Conservation (phyloP, 2,113 vertebrate species). For the Plecotus auritus region DNA sequence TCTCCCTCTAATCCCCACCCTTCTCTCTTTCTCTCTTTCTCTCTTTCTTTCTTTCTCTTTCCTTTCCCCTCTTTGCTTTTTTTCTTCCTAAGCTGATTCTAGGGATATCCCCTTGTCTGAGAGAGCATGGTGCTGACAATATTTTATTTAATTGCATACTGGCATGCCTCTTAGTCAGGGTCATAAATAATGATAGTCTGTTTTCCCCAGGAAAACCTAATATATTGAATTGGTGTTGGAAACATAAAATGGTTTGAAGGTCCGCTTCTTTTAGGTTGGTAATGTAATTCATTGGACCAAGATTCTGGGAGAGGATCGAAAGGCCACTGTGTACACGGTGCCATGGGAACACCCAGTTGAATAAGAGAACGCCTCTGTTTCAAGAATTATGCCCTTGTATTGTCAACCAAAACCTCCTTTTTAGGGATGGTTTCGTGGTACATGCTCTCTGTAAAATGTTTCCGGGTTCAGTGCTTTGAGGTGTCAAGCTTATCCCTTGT, state of each 20-base stretch:
- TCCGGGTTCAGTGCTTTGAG: neutral
- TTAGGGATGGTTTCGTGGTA: neutral
- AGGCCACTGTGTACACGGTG: neutral
- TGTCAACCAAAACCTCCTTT: neutral
- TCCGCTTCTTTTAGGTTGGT: neutral
- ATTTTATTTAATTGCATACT: neutral
- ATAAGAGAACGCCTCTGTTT: neutral
- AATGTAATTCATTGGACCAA: neutral
- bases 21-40: accelerated
- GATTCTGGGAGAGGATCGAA: neutral
- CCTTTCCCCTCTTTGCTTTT: neutral
- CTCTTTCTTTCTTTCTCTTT: neutral
- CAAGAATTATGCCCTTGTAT: neutral
- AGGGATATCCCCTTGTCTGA: neutral
- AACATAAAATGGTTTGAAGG: neutral
- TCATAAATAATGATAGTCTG: neutral
- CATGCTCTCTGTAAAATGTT: neutral
- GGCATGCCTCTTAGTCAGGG: neutral
- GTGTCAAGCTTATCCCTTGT: neutral
- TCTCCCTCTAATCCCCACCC: neutral
- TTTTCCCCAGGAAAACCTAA: neutral
- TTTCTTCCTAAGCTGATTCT: neutral
- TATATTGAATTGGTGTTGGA: neutral
- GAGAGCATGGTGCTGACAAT: neutral
- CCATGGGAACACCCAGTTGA: neutral